Evolutionary conservation across 2,797 vertebrate genomes (phyloP).

Genomic region (Pseudochirops cupreus): DNA sequence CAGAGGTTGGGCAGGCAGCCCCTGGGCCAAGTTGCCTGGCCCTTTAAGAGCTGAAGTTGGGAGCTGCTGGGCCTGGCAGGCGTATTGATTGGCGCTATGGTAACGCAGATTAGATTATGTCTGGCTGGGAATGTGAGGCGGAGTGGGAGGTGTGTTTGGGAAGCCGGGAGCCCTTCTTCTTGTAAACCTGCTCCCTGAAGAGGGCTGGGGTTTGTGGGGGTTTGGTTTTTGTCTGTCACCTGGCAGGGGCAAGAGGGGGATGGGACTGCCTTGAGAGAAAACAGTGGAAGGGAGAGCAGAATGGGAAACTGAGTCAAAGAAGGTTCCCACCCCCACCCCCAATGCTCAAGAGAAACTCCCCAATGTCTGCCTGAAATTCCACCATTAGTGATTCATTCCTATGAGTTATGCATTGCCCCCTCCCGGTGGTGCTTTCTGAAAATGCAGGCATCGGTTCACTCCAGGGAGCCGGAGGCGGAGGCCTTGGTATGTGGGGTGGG

Average conservation of each 20-base stretch:
- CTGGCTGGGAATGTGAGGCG: constrained; percentile 85
- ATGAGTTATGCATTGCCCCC: background rate
- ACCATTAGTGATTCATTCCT: background rate
- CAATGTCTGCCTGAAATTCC: background rate
- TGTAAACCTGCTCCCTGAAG: constrained; percentile 81
- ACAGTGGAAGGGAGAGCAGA: background rate
- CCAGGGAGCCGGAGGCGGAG: background rate
- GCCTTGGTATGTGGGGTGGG: background rate
- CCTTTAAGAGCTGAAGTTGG: constrained; percentile 84
- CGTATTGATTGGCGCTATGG: constrained; percentile 86
- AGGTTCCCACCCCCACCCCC: background rate
- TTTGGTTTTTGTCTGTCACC: constrained; percentile 19
- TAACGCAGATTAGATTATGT: constrained; percentile 87
- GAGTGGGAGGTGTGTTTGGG: constrained; percentile 84
- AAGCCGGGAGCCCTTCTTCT: constrained; percentile 82
- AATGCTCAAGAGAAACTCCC: background rate
- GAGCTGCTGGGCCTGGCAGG: constrained; percentile 81
- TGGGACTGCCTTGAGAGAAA: background rate
- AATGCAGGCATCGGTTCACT: background rate
- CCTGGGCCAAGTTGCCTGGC: constrained; percentile 50
- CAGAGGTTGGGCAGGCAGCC: constrained; percentile 20
- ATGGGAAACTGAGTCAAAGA: background rate
- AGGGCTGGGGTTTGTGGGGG: constrained; percentile 71
- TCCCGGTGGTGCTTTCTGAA: background rate
- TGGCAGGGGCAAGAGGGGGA: background rate